A percentile compares a stretch with the other conserved stretches of the same genome.
Conservation (phyloP, 2,797 vertebrate genomes). For the Acanthurus tractus region DNA sequence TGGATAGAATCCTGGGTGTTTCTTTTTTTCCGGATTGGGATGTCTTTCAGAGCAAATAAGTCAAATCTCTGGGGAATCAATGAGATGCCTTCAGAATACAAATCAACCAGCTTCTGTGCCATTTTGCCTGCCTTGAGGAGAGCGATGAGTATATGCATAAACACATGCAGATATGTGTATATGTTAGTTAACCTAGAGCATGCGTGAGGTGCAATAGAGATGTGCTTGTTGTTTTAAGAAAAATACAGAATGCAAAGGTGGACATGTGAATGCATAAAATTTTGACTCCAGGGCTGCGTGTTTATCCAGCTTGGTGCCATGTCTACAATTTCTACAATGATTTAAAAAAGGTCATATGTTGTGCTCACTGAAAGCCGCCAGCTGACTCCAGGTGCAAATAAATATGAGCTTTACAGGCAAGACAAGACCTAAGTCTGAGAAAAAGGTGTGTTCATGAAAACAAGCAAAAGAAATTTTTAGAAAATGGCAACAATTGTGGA, state of each 20-base stretch:
- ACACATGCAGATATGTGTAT: background rate
- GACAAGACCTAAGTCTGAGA: background rate
- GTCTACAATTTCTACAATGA: background rate
- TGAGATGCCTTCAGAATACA: conserved; percentile 41
- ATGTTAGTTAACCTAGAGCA: background rate
- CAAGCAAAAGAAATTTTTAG: background rate
- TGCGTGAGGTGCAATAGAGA: background rate
- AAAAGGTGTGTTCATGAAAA: background rate
- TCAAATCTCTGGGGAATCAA: conserved; percentile 23
- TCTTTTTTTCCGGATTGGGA: conserved; percentile 26
- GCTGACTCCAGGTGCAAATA: background rate
- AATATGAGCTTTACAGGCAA: background rate
- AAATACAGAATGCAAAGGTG: background rate
- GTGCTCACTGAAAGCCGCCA: background rate
- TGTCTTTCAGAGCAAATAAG: conserved; percentile 33
- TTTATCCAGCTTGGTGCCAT: background rate
- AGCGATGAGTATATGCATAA: conserved; percentile 17
- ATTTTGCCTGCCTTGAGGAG: conserved; percentile 19
- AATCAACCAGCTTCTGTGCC: background rate
- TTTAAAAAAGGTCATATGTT: background rate
- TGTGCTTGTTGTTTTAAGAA: background rate
- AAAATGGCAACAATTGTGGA: background rate
- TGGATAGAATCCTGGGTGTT: conserved; percentile 17
- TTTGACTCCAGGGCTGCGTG: background rate
- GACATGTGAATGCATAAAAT: background rate